Base-by-base conservation (phyloP, 2,888 invertebrate genomes). In the Lacanobia wlatinum region DNA sequence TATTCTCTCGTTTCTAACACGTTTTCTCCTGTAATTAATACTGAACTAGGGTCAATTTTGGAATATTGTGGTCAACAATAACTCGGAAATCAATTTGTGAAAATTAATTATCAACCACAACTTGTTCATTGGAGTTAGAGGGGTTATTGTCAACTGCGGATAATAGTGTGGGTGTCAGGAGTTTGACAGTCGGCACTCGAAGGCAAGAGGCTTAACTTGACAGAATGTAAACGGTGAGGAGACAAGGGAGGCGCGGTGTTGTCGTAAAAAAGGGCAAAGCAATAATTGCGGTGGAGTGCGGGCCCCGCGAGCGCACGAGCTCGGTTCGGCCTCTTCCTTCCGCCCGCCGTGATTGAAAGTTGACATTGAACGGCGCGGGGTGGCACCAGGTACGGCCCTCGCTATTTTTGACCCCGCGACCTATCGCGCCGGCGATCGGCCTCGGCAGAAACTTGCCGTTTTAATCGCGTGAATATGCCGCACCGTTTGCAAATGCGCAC, bases 371-470 rank as follows among this genome's bases (percentile, higher is more conserved):
- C 93, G 88, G 88, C 81, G 91, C 90, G 88, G 94, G 94, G 95
- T 91, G 94, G 95, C 93, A 93, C 96, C 95, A 94, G 96, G 96
- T 92, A 96, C 96, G 94, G 92, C 92, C 92, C 92, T 92, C 92
- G 92, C 93, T 94, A 93, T 93, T 94, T 95, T 93, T 94, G 95
- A 95, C 95, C 95, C 94, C 93, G 93, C 93, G 90, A 92, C 93
- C 93, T 95, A 96, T 96, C 96, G 94, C 94, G 84, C 83, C 91
- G 93, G 92, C 94, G 94, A 96, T 96, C 96, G 95, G 92, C 96
- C 95, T 93, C 95, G 93, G 84, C 90, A 91, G 90, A 90, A 92
- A 92, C 92, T 94, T 93, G 92, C 94, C 90, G 92, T 91, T 94
- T 94, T 94, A 94, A 94, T 94, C 92, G 93, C 94, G 91, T 93